Conservation (phyloP, 2,113 vertebrate species). For the Oreocharis arfaki region DNA sequence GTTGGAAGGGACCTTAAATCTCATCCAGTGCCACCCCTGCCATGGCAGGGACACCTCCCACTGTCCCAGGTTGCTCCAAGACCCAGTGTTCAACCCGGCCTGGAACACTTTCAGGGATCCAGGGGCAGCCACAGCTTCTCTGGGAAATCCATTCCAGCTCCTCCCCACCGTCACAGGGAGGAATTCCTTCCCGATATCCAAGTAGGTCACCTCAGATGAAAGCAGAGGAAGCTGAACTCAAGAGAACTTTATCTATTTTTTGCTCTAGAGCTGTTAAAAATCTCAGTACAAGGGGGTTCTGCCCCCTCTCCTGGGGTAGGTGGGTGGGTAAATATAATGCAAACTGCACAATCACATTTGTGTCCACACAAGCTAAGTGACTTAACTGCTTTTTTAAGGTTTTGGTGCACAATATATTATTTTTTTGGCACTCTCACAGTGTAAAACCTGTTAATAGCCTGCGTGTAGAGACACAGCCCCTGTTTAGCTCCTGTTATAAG, state of each 20-base stretch:
- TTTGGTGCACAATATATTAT: not conserved
- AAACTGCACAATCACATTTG: not conserved
- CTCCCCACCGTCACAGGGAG: not conserved
- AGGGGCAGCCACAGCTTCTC: not conserved
- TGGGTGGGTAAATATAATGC: not conserved
- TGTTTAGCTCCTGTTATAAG: not conserved
- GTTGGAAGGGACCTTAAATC: not conserved
- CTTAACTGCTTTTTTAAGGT: not conserved
- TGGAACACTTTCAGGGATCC: not conserved
- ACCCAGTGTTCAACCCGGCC: rapidly evolving
- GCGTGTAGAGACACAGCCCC: not conserved
- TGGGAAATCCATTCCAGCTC: not conserved
- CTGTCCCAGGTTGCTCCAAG: rapidly evolving
- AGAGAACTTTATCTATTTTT: not conserved
- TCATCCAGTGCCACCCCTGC: rapidly evolving
- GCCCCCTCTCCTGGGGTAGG: not conserved
- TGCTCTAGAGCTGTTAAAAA: not conserved
- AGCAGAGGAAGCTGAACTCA: not conserved
- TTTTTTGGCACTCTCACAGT: not conserved
- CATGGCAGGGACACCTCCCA: not conserved
- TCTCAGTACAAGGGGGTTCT: not conserved
- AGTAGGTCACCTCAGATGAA: not conserved
- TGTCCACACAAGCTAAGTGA: not conserved
- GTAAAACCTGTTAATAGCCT: not conserved
- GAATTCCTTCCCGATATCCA: not conserved